Evolutionary conservation across 2,797 vertebrate species (phyloP).

Genomic region (Sebastes matsubarae): DNA sequence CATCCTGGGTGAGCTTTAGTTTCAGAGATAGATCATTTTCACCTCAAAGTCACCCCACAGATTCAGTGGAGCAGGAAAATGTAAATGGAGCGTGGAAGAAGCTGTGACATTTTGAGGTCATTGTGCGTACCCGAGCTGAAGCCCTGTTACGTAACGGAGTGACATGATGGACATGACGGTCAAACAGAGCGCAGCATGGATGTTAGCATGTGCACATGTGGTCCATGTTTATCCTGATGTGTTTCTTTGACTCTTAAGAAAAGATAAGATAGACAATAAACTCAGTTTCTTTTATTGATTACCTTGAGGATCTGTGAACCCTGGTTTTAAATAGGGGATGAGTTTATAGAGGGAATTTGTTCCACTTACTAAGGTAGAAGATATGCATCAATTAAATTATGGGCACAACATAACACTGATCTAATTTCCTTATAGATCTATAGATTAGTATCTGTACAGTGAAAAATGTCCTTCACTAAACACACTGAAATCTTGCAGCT

Average conservation of each 20-base stretch:
- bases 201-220: constrained; percentile 3
- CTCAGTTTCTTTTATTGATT: background rate
- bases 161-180: constrained; percentile 47
- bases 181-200: constrained; percentile 11
- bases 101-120: constrained; percentile 77
- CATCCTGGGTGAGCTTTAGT: constrained; percentile 4
- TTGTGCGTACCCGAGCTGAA: constrained; percentile 55
- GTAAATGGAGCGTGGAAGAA: constrained; percentile 43
- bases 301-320: background rate
- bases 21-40: constrained; percentile 27
- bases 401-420: background rate
- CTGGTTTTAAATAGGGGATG: background rate
- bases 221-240: constrained; percentile 6
- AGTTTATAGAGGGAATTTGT: background rate
- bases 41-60: constrained; percentile 3
- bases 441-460: background rate
- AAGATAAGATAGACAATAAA: background rate
- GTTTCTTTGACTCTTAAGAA: background rate
- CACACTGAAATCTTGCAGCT: background rate
- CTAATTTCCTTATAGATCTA: background rate
- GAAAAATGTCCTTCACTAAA: background rate
- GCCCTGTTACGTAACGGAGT: constrained; percentile 64
- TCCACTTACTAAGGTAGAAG: background rate
- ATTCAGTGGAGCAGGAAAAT: constrained; percentile 28
- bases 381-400: background rate